phyloP scores from a whole-genome alignment of 2,113 vertebrate species.

The Oryzias javanicus region DNA sequence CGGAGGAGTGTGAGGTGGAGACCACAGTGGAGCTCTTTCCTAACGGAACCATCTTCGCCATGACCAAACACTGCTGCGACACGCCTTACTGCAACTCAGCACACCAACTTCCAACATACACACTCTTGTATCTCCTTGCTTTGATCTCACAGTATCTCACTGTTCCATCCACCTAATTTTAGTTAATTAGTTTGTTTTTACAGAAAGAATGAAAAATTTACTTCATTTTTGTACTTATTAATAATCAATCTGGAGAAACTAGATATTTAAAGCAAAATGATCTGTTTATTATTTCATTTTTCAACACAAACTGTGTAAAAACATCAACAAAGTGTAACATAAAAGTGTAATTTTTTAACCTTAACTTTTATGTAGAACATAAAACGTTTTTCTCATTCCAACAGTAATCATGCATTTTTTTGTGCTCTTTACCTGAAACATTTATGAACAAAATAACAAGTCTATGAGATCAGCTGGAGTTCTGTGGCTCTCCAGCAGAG shows the following conservation, averaged over 20 bases:
- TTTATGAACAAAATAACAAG: neutral
- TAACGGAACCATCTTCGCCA: constrained; percentile 58
- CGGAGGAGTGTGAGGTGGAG: constrained; percentile 53
- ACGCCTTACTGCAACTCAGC: constrained; percentile 68
- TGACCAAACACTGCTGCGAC: constrained; percentile 72
- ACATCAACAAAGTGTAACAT: neutral
- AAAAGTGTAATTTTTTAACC: neutral
- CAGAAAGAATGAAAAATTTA: neutral
- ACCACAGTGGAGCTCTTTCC: constrained; percentile 41
- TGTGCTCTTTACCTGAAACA: neutral
- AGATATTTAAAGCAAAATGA: constrained; percentile 1
- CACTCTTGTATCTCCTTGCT: constrained; percentile 31
- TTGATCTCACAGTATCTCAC: constrained; percentile 24
- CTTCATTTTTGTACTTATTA: constrained; percentile 10
- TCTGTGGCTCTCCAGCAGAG: constrained; percentile 73
- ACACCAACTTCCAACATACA: neutral
- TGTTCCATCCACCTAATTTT: constrained; percentile 2
- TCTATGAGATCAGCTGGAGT: constrained; percentile 20
- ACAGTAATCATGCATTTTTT: neutral
- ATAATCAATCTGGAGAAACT: constrained; percentile 1
- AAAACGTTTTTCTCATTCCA: constrained; percentile 3
- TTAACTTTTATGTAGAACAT: constrained; percentile 1
- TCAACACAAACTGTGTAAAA: neutral
- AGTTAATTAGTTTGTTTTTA: constrained; percentile 15
- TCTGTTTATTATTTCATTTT: neutral